Evolutionary conservation across 2,113 vertebrate species (phyloP).

Genomic region (Eulemur rufifrons): DNA sequence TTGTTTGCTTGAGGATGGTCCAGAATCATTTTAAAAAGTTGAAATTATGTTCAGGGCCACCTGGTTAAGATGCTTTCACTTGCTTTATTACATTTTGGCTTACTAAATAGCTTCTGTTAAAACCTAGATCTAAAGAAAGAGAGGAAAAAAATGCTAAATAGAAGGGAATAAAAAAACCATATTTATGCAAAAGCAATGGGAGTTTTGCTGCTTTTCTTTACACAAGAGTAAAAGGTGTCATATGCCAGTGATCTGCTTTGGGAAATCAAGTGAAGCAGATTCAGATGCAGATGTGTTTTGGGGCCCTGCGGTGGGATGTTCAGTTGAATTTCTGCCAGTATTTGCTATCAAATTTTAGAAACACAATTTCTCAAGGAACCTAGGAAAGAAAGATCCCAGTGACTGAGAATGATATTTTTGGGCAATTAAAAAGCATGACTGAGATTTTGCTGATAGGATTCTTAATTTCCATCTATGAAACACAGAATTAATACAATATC

Average conservation of each 20-base stretch:
- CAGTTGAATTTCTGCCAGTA: slow-evolving; percentile 5
- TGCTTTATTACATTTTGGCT: slow-evolving; percentile 20
- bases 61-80: slow-evolving; percentile 51
- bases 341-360: slow-evolving; percentile 41
- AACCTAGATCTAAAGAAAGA: not conserved
- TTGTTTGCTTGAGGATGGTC: not conserved
- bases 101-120: slow-evolving; percentile 30
- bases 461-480: not conserved
- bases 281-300: not conserved
- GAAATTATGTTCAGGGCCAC: slow-evolving; percentile 13
- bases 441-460: slow-evolving; percentile 6
- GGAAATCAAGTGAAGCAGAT: slow-evolving; percentile 5
- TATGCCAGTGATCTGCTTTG: slow-evolving; percentile 35
- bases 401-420: not conserved
- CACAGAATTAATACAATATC: not conserved
- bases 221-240: not conserved
- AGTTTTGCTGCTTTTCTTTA: slow-evolving; percentile 46
- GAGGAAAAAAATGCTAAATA: not conserved
- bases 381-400: not conserved
- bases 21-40: slow-evolving; percentile 1
- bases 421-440: not conserved
- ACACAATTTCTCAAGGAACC: not conserved
- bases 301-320: not conserved
- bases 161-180: not conserved
- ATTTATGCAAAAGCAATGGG: not conserved